Evolutionary conservation across 2,113 vertebrate genomes (phyloP), one percentile per base, ranked within the genome.

Genomic region (Hippopotamus amphibius): DNA sequence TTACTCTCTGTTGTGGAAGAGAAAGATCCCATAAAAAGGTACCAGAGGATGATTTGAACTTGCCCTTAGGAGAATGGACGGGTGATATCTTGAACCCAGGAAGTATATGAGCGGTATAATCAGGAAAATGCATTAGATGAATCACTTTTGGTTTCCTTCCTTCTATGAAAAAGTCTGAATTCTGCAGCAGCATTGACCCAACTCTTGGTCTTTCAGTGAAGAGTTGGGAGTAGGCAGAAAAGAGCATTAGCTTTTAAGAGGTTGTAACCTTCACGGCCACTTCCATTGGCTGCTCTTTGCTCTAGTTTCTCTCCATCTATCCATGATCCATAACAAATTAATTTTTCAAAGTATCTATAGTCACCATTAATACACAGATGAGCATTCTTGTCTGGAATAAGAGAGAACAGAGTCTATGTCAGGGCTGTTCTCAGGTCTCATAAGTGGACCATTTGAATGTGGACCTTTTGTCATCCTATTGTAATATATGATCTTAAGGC

Each of bases 81-180:
- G 17, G 55, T 37, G 65, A n/a, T 91, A 66, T 59, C 46, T 88
- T 15, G 21, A 88, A 90, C 43, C 74, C 59, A 69, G 66, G 41
- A 71, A 55, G 37, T 41, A 11, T 59, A 80, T 74, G 91, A 88
- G 76, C 46, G 3, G 0, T 83, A 41, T 12, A 61, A 94, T 85
- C 71, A 88, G 59, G 81, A 88, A 94, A 90, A 74, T 93, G 46
- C 82, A 82, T 81, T 55, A 91, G 53, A 84, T 57, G 37, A 91
- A 72, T 93, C 88, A 41, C 85, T 88, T 90, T 87, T 26, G 16
- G 24, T 82, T 93, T 85, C 68, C 63, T 65, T 77, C 9, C 43
- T 96, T 53, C 66, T 63, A 14, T 3, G 28, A 85, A 79, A 59
- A 80, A 77, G 10, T 85, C 30, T 96, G 71, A 81, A 82, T 81